A percentile compares a stretch with the other conserved stretches of the same genome.
These are phyloP conservation scores for Thymallus thymallus DNA, from an alignment of 2,113 vertebrate species.

Conservation along the genomic window DNA sequence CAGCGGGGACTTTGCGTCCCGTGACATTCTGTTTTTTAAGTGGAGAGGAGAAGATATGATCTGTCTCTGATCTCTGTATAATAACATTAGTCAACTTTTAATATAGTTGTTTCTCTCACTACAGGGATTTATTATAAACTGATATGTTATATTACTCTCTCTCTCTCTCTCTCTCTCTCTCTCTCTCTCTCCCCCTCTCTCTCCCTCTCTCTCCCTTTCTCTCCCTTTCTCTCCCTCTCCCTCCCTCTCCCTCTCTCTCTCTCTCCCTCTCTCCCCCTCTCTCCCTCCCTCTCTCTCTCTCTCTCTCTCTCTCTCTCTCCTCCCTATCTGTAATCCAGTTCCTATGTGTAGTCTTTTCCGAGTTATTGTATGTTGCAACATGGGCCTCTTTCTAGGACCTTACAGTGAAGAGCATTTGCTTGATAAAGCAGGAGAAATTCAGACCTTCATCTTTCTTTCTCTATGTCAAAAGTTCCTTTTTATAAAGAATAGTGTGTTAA, in stretches of 20 bases:
- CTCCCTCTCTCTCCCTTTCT: too few species aligned
- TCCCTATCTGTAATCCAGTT: neutral
- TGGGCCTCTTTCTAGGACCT: neutral
- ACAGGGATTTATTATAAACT: conserved; percentile 61
- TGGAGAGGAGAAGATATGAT: conserved; percentile 44
- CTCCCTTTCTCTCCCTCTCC: neutral
- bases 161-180: conserved; percentile 17
- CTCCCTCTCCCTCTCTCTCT: conserved; percentile 10
- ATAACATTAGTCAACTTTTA: conserved; percentile 65
- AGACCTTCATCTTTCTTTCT: neutral
- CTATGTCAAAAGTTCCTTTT: neutral
- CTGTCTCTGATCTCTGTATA: conserved; percentile 67
- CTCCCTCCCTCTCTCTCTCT: neutral
- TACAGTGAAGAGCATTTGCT: neutral
- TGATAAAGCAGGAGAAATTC: too few species aligned
- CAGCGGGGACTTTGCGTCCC: too few species aligned
- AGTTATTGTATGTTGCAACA: neutral
- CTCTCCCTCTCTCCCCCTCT: conserved; percentile 1
- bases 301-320: neutral
- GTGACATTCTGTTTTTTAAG: conserved; percentile 54
- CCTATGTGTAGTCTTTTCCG: neutral
- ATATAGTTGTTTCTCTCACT: conserved; percentile 61
- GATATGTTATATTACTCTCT: conserved; percentile 29
- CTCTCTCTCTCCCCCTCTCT: neutral
- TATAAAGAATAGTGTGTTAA: conserved; percentile 22